phyloP scores from a whole-genome alignment of 2,888 invertebrate species.

The Eupeodes latifasciatus region DNA sequence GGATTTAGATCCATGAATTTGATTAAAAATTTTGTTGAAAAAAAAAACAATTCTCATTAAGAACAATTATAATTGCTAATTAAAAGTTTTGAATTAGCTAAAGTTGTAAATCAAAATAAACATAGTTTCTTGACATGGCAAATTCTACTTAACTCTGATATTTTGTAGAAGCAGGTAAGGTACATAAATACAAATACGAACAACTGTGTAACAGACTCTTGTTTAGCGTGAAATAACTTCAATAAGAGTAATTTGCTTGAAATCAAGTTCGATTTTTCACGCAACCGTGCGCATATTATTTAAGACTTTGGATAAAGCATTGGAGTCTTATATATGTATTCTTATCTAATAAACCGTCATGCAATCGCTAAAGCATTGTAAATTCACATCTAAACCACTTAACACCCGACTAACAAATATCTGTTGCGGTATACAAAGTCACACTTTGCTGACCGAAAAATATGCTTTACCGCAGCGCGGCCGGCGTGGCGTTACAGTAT shows the following conservation, averaged over 20 bases:
- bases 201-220: neutral
- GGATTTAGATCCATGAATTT: no score
- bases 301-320: constrained; percentile 34
- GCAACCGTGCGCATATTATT: constrained; percentile 21
- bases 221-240: constrained; percentile 9
- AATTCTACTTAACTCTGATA: no score
- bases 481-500: no score
- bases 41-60: no score
- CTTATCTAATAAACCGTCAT: constrained; percentile 73
- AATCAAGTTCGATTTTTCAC: constrained; percentile 42
- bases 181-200: no score
- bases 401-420: constrained; percentile 74
- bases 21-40: no score
- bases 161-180: no score
- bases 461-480: neutral
- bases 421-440: constrained; percentile 55
- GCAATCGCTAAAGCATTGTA: constrained; percentile 70
- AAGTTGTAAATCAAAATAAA: no score
- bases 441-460: constrained; percentile 61
- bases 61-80: no score
- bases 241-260: constrained; percentile 38
- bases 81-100: no score
- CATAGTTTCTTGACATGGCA: no score
- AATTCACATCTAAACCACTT: constrained; percentile 74
- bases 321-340: constrained; percentile 22